Base-by-base conservation (phyloP, 2,888 invertebrate species). In the Actias luna region DNA sequence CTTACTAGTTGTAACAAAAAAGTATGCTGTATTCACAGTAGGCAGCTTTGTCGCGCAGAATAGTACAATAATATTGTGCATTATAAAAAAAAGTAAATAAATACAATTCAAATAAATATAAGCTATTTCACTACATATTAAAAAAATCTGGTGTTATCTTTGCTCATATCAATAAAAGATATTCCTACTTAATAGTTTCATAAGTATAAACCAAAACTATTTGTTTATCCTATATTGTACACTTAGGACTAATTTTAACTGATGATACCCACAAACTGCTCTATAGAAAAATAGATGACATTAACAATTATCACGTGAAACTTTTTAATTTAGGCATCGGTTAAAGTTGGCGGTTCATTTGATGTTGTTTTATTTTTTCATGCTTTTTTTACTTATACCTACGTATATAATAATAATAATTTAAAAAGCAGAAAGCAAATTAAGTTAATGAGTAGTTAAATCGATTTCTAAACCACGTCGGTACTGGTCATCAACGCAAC, bases 391-490 rank as follows among this genome's bases (percentile, higher is more conserved):
- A 4, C 18, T 1, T 12, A 12, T 10, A 8, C 4, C 8, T 42
- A 80, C 76, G 71, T 76, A 75, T 75, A 72, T 76, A 79, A 82
- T 81, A 78, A 79, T 77, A 73, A 75, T 68, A 67, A 67, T 74
- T 69, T 72, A 74, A 71, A 75, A 77, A 80, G 74, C 83, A 84
- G 88, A 85, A 88, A 84, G 83, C 78, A 72, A 74, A 83, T 84
- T 82, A 84, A 73, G 76, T 75, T 79, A 84, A 87, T 85, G 82
- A 75, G 74, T 70, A 70, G 71, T 71, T 68, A 70, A 78, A 88
- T 87, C 84, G 84, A 78, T 88, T 84, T 86, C 84, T 84, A 84
- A 88, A 86, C 88, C 88, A 81, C 88, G 85, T 70, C 67, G 74
- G 85, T 84, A 77, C 82, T 82, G 81, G 78, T 77, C 80, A 78